A percentile compares a stretch with the other conserved stretches of the same genome.
phyloP scores from a whole-genome alignment of 2,113 vertebrate species.

The Lampris incognitus region DNA sequence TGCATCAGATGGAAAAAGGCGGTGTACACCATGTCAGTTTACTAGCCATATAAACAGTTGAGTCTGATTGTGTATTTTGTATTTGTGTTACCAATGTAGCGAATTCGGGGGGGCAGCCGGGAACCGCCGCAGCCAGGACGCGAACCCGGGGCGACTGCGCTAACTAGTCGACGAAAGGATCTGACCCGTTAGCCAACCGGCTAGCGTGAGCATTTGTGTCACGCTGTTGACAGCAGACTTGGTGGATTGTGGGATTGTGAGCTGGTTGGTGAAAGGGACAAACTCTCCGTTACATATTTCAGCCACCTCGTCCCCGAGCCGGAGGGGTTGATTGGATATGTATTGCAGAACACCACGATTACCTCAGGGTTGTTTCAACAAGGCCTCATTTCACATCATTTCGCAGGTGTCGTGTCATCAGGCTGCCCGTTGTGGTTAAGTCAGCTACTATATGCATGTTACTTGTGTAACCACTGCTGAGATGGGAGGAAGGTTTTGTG shows the following conservation, averaged over 20 bases:
- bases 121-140: too few relatives aligned
- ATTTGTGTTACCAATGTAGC: too few relatives aligned
- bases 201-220: too few relatives aligned
- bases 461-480: constrained; percentile 19
- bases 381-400: constrained; percentile 20
- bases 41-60: too few relatives aligned
- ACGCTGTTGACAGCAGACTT: too few relatives aligned
- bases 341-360: constrained; percentile 41
- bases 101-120: too few relatives aligned
- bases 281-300: constrained; percentile 39
- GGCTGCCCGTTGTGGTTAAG: constrained; percentile 3
- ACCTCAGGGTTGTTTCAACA: constrained; percentile 30
- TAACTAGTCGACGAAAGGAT: too few relatives aligned
- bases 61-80: too few relatives aligned
- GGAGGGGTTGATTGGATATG: constrained; percentile 34
- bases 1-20: background rate
- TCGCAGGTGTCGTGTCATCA: background rate
- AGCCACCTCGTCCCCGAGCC: constrained; percentile 10
- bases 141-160: too few relatives aligned
- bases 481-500: constrained; percentile 35
- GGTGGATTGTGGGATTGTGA: too few relatives aligned
- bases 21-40: background rate
- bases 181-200: too few relatives aligned
- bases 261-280: too few relatives aligned
- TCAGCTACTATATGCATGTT: constrained; percentile 9